Conservation (phyloP, 1,140 invertebrate species). For the Gonatopus flavifemur region DNA sequence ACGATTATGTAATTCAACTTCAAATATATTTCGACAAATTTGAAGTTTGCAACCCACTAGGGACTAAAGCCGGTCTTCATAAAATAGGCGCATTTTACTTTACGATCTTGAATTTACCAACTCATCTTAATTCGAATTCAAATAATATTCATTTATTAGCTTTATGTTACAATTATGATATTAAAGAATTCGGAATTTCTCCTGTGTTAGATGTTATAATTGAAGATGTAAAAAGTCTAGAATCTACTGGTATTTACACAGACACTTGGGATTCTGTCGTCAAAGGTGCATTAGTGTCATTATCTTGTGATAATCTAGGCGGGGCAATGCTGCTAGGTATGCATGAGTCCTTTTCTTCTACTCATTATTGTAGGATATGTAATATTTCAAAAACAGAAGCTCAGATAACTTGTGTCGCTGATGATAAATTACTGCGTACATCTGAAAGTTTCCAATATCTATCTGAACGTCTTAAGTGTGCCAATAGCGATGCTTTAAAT, state of each 20-base stretch:
- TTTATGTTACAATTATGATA: constrained; percentile 21
- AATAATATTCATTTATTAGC: constrained; percentile 25
- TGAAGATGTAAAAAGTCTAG: constrained; percentile 23
- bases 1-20: constrained; percentile 11
- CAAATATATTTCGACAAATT: constrained; percentile 25
- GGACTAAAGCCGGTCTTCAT: constrained; percentile 15
- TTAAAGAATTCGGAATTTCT: constrained; percentile 18
- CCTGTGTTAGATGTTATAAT: constrained; percentile 23
- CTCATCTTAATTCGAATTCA: constrained; percentile 18
- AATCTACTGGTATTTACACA: constrained; percentile 10
- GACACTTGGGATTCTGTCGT: constrained; percentile 6
- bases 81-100: constrained; percentile 28
- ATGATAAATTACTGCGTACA: constrained; percentile 10
- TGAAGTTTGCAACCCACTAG: constrained; percentile 14
- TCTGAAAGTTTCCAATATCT: constrained; percentile 1
- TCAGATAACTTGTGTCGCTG: constrained; percentile 5
- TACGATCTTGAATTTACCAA: constrained; percentile 21
- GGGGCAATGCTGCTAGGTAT: constrained; percentile 16
- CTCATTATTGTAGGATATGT: constrained; percentile 24
- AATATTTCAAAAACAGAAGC: constrained; percentile 13
- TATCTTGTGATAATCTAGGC: constrained; percentile 24
- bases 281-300: constrained; percentile 16
- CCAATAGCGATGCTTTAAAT: no score
- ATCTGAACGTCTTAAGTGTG: neutral
- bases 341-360: constrained; percentile 14